These are phyloP conservation scores for Terebella lapidaria DNA, from an alignment of 2,888 invertebrate species.

Conservation along the genomic window DNA sequence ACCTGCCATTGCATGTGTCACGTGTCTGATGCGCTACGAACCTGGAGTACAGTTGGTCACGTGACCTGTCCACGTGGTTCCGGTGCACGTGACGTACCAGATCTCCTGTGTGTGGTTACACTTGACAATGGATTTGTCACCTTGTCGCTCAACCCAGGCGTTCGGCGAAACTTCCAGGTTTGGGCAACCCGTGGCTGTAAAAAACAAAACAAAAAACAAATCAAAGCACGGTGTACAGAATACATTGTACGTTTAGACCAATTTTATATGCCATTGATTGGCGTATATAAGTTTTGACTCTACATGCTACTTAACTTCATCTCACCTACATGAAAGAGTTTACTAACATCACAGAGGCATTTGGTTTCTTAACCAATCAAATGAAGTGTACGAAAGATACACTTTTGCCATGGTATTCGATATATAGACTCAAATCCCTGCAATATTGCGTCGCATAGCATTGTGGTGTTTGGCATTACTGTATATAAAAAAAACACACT, in stretches of 20 bases:
- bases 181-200: slow-evolving; percentile 12
- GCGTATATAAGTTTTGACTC: no score
- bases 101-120: slow-evolving; percentile 20
- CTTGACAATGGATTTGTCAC: slow-evolving; percentile 7
- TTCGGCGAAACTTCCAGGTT: slow-evolving; percentile 8
- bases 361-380: no score
- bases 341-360: no score
- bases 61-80: slow-evolving; percentile 10
- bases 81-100: slow-evolving; percentile 15
- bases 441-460: no score
- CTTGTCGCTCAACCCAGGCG: slow-evolving; percentile 13
- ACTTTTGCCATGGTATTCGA: no score
- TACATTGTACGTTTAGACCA: no score
- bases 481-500: background rate
- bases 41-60: slow-evolving; percentile 17
- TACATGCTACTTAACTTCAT: no score
- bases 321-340: no score
- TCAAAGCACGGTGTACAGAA: background rate
- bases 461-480: background rate
- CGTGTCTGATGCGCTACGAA: background rate
- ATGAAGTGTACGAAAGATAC: no score
- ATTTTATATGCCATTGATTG: no score
- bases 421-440: no score
- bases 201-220: background rate
- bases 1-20: no score